Evolutionary conservation across 2,797 vertebrate species (phyloP).

Genomic region (Centroberyx gerrardi): DNA sequence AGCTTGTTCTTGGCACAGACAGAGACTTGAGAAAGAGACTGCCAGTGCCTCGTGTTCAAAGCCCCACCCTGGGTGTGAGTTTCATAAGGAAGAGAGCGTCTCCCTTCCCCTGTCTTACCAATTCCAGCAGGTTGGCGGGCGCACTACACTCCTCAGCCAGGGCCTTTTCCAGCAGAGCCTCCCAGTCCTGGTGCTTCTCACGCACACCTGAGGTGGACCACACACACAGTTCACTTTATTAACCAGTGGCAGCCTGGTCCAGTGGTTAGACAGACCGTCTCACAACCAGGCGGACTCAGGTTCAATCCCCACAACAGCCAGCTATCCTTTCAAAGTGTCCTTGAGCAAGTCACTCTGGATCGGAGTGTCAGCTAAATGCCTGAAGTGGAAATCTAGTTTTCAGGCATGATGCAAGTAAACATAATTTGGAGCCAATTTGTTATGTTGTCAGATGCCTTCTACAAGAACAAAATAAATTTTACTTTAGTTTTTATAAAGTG

Average conservation of each 20-base stretch:
- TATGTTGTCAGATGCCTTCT: too few relatives aligned
- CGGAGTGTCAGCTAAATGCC: too few relatives aligned
- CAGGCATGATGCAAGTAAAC: too few relatives aligned
- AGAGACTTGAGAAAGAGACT: slow-evolving; percentile 7
- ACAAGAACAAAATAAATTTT: too few relatives aligned
- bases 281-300: neutral
- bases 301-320: neutral
- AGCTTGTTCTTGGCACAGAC: slow-evolving; percentile 21
- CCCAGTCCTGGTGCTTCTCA: slow-evolving; percentile 93
- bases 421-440: too few relatives aligned
- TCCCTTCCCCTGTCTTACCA: slow-evolving; percentile 84
- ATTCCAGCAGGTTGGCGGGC: slow-evolving; percentile 93
- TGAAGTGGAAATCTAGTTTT: too few relatives aligned
- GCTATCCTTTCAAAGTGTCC: neutral
- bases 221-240: slow-evolving; percentile 27
- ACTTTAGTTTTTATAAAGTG: too few relatives aligned
- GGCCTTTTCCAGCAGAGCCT: slow-evolving; percentile 89
- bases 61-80: slow-evolving; percentile 31
- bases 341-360: neutral
- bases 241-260: slow-evolving; percentile 2
- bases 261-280: neutral
- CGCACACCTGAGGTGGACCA: slow-evolving; percentile 88
- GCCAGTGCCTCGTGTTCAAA: neutral
- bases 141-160: slow-evolving; percentile 91
- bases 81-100: slow-evolving; percentile 49